phyloP scores from a whole-genome alignment of 2,888 invertebrate genomes.

The Didymodactylos carnosus region DNA sequence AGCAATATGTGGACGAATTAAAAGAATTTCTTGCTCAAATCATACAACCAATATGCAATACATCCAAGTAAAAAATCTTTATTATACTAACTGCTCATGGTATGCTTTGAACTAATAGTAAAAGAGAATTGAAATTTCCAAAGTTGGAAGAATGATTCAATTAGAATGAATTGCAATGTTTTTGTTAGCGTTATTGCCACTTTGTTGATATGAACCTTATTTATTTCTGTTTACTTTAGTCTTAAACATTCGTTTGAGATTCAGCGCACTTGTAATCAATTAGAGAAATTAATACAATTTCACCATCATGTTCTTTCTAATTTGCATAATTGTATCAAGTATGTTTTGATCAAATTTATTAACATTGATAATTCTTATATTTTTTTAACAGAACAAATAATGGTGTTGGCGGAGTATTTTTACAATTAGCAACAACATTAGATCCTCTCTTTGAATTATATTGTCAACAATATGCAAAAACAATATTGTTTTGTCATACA shows the following conservation, averaged over 20 bases:
- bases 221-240: neutral
- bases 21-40: neutral
- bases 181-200: no score
- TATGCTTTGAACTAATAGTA: no score
- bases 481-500: constrained; percentile 74
- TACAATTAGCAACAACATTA: constrained; percentile 44
- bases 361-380: neutral
- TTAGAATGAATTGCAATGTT: no score
- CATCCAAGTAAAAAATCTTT: neutral
- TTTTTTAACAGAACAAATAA: constrained; percentile 42
- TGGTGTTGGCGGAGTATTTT: constrained; percentile 69
- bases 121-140: no score
- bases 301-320: neutral
- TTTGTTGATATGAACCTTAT: no score
- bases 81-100: neutral
- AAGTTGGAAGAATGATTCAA: no score
- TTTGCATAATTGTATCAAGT: neutral
- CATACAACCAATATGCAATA: neutral
- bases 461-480: constrained; percentile 77
- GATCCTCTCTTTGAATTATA: constrained; percentile 67
- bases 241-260: neutral
- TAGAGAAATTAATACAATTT: neutral
- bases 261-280: neutral
- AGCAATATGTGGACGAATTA: neutral
- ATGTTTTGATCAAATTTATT: neutral